These are phyloP conservation scores for Halisarca cf. caerulea DNA, from an alignment of 37 sponge, comb jelly and placozoan genomes.

Conservation along the genomic window DNA sequence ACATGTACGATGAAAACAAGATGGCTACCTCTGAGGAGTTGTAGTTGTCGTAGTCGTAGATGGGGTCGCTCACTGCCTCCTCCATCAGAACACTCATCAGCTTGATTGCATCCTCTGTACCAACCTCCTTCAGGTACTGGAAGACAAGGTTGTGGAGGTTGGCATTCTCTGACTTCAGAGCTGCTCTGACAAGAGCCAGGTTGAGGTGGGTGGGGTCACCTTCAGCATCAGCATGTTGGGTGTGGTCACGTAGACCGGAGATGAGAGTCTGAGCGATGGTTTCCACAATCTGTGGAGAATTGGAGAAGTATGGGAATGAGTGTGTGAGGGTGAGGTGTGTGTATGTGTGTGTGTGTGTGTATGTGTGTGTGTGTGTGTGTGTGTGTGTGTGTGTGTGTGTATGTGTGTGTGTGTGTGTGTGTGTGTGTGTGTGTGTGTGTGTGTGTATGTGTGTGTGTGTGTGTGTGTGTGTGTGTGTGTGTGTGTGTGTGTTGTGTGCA, in stretches of 20 bases:
- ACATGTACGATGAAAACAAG: no score
- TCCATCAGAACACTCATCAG: not conserved
- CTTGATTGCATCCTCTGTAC: not conserved
- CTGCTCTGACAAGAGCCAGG: not conserved
- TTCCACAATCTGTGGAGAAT: slow-evolving; percentile 1
- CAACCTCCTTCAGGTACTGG: slow-evolving; percentile 23
- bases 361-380: no score
- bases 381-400: no score
- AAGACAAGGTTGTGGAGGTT: slow-evolving; percentile 29
- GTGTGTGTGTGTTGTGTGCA: no score
- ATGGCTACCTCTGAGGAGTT: not conserved
- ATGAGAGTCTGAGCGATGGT: not conserved
- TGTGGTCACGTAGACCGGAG: slow-evolving; percentile 11
- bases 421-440: no score
- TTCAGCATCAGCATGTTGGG: slow-evolving; percentile 6
- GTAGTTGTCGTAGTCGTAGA: not conserved
- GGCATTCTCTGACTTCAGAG: slow-evolving; percentile 17
- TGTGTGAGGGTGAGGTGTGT: not conserved
- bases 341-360: not conserved
- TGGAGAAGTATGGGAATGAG: not conserved
- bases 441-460: no score
- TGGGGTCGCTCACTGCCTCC: not conserved
- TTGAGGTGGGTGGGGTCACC: not conserved
- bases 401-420: no score
- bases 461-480: no score